Evolutionary conservation across 2,888 invertebrate genomes (phyloP).

Genomic region (Pilophorus perplexus): DNA sequence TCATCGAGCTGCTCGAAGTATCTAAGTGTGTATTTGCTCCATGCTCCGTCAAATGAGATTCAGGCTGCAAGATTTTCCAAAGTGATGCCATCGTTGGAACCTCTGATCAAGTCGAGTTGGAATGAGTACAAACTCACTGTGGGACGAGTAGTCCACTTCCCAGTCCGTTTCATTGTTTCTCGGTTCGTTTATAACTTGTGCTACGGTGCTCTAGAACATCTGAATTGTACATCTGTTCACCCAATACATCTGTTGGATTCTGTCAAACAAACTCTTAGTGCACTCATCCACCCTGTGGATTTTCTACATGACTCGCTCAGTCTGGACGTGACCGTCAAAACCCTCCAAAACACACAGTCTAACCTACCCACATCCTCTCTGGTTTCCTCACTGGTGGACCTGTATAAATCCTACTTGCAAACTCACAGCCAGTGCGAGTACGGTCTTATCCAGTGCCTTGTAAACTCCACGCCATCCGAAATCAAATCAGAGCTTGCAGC

Average conservation of each 20-base stretch:
- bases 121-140: not conserved
- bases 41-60: not conserved
- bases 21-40: not conserved
- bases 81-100: not conserved
- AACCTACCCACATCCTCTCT: no score
- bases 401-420: not conserved
- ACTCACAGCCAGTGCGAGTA: not conserved
- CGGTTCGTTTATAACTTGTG: not conserved
- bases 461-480: not conserved
- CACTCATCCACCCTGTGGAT: not conserved
- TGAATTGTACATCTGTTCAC: not conserved
- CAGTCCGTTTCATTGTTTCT: not conserved
- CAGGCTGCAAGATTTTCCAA: slow-evolving; percentile 6
- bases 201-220: not conserved
- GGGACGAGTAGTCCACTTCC: slow-evolving; percentile 1
- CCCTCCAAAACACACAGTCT: not conserved
- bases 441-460: not conserved
- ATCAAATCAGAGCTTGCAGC: no score
- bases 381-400: not conserved
- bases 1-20: not conserved
- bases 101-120: slow-evolving; percentile 3
- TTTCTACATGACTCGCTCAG: not conserved
- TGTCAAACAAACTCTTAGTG: not conserved
- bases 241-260: not conserved
- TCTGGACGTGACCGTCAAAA: not conserved